Base-by-base conservation (phyloP, 2,113 vertebrate genomes). In the Tachycineta bicolor region DNA sequence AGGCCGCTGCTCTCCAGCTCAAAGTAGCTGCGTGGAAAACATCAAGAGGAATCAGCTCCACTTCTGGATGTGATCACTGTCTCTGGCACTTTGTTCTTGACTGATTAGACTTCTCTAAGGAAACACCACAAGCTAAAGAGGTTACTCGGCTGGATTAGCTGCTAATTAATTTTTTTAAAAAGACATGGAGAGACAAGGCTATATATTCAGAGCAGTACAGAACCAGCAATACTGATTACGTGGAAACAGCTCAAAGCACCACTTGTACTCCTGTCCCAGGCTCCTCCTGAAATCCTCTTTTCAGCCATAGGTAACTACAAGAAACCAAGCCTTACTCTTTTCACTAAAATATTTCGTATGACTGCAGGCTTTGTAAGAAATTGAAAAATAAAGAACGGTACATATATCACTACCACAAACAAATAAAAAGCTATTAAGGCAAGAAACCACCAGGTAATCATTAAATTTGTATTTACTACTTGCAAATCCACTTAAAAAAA, bases 1-100 rank as follows among this genome's bases (percentile, higher is more conserved):
- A 99, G 97, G 20, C 99, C 99, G 5, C 99, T 99, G 98, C 99
- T 99, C 97, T 99, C 99, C 98, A 99, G 96, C 96, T 99, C 99
- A 97, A 99, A 99, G 96, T 99, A 99, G 96, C 99, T 99, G 98
- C 31, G 74, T 17, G 23, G 13, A 88, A 97, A 98, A 94, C 15
- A 94, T 0, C 18, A 91, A 78, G 20, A 86, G 83, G 29, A 88
- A 74, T 63, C 49, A 87, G 55, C 44, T 93, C 52, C 20, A 34
- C 49, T 70, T 64, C 50, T 68, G 24, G 15, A 62, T 43, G 59
- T 31, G 7, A 71, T 44, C 33, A 22, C 34, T 58, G 55, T 29
- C 52, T 26, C 19, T 55, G 17, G 46, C 59, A 10, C 46, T 31
- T 63, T 34, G 25, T 46, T 59, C 47, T 31, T 60, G 41, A 26